phyloP scores from a whole-genome alignment of 2,113 vertebrate genomes.

The Gobiocypris rarus region DNA sequence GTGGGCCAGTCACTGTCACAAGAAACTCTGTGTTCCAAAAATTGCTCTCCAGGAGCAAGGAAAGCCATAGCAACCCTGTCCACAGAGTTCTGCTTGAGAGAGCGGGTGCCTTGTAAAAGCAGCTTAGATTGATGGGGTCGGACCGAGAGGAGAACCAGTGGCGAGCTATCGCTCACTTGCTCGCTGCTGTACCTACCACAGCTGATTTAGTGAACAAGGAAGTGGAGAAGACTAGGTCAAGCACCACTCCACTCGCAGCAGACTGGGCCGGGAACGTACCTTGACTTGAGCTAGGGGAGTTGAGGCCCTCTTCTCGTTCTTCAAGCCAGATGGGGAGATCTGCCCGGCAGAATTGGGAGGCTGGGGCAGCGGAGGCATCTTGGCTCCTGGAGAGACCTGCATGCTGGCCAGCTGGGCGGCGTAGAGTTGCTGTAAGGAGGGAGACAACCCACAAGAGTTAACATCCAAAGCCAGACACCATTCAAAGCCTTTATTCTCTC shows the following conservation, averaged over 20 bases:
- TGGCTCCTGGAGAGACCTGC: conserved; percentile 99
- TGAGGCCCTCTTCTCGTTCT: conserved; percentile 97
- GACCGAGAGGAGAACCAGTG: conserved; percentile 37
- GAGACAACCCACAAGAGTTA: conserved; percentile 72
- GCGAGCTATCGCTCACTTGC: background rate
- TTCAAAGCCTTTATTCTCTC: conserved; percentile 73
- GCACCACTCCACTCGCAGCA: conserved; percentile 58
- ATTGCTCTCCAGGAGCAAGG: conserved; percentile 65
- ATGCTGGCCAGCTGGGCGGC: conserved; percentile 98
- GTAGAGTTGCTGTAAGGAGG: conserved; percentile 93
- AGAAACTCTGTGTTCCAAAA: conserved; percentile 70
- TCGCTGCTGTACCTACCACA: conserved; percentile 45
- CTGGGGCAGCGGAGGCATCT: conserved; percentile 95
- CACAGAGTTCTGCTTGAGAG: conserved; percentile 72
- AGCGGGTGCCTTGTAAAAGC: conserved; percentile 70
- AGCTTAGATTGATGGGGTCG: conserved; percentile 71
- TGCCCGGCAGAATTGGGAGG: conserved; percentile 87
- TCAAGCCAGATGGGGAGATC: conserved; percentile 94
- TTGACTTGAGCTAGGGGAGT: conserved; percentile 96
- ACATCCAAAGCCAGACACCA: conserved; percentile 73
- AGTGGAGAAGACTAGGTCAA: conserved; percentile 61
- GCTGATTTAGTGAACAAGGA: conserved; percentile 61
- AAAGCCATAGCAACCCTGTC: conserved; percentile 75
- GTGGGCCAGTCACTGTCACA: conserved; percentile 59
- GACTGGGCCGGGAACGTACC: conserved; percentile 73